Base-by-base conservation (phyloP, 1,140 invertebrate genomes). In the Aphelenchoides besseyi region DNA sequence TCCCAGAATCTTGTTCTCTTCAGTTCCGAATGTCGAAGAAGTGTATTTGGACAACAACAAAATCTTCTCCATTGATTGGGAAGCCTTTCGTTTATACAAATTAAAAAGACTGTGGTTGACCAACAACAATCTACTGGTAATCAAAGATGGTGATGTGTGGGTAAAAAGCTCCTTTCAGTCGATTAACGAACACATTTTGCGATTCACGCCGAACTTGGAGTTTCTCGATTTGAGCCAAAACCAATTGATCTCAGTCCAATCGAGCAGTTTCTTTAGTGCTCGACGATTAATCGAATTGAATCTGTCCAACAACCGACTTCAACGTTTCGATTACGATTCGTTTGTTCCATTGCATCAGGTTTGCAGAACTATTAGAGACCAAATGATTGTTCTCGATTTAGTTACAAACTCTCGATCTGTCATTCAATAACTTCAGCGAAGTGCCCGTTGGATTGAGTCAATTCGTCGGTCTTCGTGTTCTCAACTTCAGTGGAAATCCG, bases 401-500 rank as follows among this genome's bases (percentile, higher is more conserved):
- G 76, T 62, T 76, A n/a, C 77, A 76, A 75, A 55, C 29, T 2
- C 69, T 78, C 3, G 78, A 78, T 30, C 41, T 78, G 5, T 76
- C 78, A 1, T 78, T 32, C 48, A 78, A 78, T 33, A 78, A 78
- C n/a, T 66, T 78, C 30, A 71, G 41, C 35, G 52, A 29, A 18
- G 59, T 81, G 18, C 76, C 76, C 26, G 57, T 59, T 48, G 76
- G 74, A 62, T 55, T 78, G 3, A 37, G 59, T 54, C 76, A 78
- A 61, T 76, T 78, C 54, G 63, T 78, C 55, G 76, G 78, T 9
- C 36, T 78, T 23, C 26, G 78, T 41, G 18, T 48, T 26, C 59
- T 78, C 12, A 80, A 78, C 67, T 64, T 78, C 28, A 80, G 76
- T 35, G 76, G 62, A 33, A 78, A 78, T 76, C 79, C 76, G 9